phyloP scores from a whole-genome alignment of 2,113 vertebrate genomes.

The Sorex araneus region DNA sequence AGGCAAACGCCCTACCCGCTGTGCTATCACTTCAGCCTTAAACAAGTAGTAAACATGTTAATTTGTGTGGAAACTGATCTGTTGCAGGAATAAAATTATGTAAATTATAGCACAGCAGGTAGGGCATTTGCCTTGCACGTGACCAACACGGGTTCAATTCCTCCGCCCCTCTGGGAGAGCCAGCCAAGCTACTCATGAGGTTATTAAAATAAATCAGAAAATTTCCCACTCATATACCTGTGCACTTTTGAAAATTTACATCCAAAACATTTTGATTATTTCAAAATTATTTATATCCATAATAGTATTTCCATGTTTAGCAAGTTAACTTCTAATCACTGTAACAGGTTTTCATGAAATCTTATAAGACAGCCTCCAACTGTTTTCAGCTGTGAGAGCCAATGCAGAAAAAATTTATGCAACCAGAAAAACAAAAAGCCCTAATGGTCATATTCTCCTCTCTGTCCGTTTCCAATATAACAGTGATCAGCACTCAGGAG shows the following conservation, averaged over 20 bases:
- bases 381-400: constrained; percentile 12
- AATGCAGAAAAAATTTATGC: background rate
- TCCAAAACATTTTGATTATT: constrained; percentile 24
- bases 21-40: too few relatives aligned
- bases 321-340: background rate
- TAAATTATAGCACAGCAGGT: too few relatives aligned
- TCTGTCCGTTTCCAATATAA: constrained; percentile 44
- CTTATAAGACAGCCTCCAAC: background rate
- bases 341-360: background rate
- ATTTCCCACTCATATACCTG: background rate
- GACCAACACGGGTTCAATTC: too few relatives aligned
- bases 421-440: background rate
- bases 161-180: too few relatives aligned
- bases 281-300: constrained; percentile 22
- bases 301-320: background rate
- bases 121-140: too few relatives aligned
- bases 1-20: too few relatives aligned
- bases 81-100: too few relatives aligned
- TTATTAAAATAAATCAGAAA: background rate
- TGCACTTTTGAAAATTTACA: constrained; percentile 24
- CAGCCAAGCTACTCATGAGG: too few relatives aligned
- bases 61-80: too few relatives aligned
- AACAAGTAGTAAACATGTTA: too few relatives aligned
- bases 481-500: constrained; percentile 42
- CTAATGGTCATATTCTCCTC: background rate